Base-by-base conservation (phyloP, 2,113 vertebrate genomes). In the Nettapus auritus region DNA sequence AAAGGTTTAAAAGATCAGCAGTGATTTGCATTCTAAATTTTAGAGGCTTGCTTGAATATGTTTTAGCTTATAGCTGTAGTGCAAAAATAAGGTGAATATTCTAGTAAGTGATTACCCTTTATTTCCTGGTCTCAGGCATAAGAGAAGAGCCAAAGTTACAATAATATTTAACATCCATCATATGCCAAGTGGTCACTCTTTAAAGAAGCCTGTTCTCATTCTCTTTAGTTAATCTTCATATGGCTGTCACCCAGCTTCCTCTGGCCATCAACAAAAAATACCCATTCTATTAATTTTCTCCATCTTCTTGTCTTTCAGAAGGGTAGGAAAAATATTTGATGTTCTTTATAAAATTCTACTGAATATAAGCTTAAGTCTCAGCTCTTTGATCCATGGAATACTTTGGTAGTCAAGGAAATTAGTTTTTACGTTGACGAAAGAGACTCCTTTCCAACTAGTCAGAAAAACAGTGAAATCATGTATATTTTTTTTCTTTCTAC, bases 1-100 rank as follows among this genome's bases (percentile, higher is more conserved):
- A 68, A 68, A 87, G 46, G 50, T 73, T 74, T 94, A 55, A 36
- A 95, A 85, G 88, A 92, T 93, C 75, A 94, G 31, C 57, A 57
- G 48, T 74, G 9, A 68, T 66, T 69, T 1, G 11, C 59, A 77
- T 77, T 86, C 70, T 83, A 60, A 71, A 93, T 86, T 93, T 84
- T 48, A 82, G 40, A 89, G 31, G 40, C 34, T 48, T 70, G 68
- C 44, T 79, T 88, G 40, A 87, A 89, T 85, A 34, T 87, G 53
- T 82, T 44, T 53, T 53, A 40, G 15, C 67, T 90, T 76, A 78
- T 66, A 89, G 56, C 6, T 60, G 62, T 40, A 81, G 42, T 50
- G 14, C 15, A 94, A 83, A 91, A 74, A 81, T 28, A 68, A 95
- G 48, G 17, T 46, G 60, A 90, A 52, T 70, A 73, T 86, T 83